phyloP scores from a whole-genome alignment of 2,888 invertebrate genomes.

The Salticus scenicus region DNA sequence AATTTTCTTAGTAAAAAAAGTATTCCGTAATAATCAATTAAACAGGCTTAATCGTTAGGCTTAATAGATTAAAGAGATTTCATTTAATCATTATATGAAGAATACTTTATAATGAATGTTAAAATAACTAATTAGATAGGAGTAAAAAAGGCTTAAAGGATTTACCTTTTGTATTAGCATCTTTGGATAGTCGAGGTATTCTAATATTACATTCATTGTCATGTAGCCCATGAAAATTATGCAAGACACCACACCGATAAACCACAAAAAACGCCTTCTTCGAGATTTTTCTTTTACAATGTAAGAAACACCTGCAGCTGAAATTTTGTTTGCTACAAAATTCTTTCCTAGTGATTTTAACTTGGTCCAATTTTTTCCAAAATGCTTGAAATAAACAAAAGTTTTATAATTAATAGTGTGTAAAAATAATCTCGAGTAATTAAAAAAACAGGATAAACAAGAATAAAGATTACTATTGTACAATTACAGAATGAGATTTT shows the following conservation, averaged over 20 bases:
- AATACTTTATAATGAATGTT: too few relatives aligned
- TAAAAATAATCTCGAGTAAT: too few relatives aligned
- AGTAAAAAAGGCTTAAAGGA: too few relatives aligned
- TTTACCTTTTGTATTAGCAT: constrained; percentile 53
- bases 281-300: constrained; percentile 15
- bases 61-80: too few relatives aligned
- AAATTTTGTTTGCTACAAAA: constrained; percentile 39
- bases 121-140: too few relatives aligned
- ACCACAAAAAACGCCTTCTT: constrained; percentile 33
- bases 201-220: constrained; percentile 44
- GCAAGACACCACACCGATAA: constrained; percentile 16
- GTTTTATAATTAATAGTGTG: background rate
- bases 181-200: constrained; percentile 55
- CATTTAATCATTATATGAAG: too few relatives aligned
- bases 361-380: background rate
- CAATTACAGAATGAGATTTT: too few relatives aligned
- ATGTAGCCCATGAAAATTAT: constrained; percentile 52
- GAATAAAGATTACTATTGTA: too few relatives aligned
- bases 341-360: constrained; percentile 17
- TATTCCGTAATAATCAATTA: too few relatives aligned
- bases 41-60: too few relatives aligned
- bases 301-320: constrained; percentile 56
- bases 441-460: too few relatives aligned
- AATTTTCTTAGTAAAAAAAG: too few relatives aligned
- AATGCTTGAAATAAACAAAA: background rate